These are phyloP conservation scores for Platyscapa corneri DNA, from an alignment of 1,140 invertebrate species.

Conservation along the genomic window DNA sequence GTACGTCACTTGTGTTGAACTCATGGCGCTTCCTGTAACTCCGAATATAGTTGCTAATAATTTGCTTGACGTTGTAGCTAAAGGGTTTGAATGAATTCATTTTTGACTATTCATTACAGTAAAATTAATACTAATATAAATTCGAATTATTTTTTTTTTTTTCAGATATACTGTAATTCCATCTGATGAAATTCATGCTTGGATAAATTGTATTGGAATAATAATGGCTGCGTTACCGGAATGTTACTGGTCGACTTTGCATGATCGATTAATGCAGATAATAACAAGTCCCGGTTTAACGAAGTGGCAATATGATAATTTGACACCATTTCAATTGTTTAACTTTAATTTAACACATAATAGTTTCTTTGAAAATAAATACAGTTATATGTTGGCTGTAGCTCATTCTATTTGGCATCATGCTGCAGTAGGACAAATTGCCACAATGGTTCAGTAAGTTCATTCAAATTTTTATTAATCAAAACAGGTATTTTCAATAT, in stretches of 20 bases:
- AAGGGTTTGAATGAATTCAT: slow-evolving; percentile 75
- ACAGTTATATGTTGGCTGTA: slow-evolving; percentile 88
- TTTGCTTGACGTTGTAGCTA: slow-evolving; percentile 90
- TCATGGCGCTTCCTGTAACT: slow-evolving; percentile 91
- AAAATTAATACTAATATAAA: not conserved
- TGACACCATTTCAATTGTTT: slow-evolving; percentile 87
- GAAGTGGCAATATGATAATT: slow-evolving; percentile 82
- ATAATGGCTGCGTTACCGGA: slow-evolving; percentile 94
- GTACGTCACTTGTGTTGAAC: slow-evolving; percentile 94
- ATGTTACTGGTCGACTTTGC: slow-evolving; percentile 86
- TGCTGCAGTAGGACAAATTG: slow-evolving; percentile 86
- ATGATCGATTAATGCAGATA: slow-evolving; percentile 87
- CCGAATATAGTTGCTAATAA: slow-evolving; percentile 86
- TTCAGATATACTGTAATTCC: slow-evolving; percentile 85
- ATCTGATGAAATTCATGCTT: slow-evolving; percentile 87
- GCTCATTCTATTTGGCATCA: slow-evolving; percentile 92
- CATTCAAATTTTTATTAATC: not conserved
- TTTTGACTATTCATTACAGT: not conserved
- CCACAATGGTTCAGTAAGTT: slow-evolving; percentile 82
- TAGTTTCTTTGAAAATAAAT: slow-evolving; percentile 87
- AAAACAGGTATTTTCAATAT: not conserved
- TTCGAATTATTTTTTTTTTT: slow-evolving; percentile 45
- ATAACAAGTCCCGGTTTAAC: slow-evolving; percentile 78
- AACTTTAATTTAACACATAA: slow-evolving; percentile 88
- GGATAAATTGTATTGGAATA: slow-evolving; percentile 95